Evolutionary conservation across 1,140 invertebrate genomes (phyloP).

Genomic region (Drosophila kepulauana): DNA sequence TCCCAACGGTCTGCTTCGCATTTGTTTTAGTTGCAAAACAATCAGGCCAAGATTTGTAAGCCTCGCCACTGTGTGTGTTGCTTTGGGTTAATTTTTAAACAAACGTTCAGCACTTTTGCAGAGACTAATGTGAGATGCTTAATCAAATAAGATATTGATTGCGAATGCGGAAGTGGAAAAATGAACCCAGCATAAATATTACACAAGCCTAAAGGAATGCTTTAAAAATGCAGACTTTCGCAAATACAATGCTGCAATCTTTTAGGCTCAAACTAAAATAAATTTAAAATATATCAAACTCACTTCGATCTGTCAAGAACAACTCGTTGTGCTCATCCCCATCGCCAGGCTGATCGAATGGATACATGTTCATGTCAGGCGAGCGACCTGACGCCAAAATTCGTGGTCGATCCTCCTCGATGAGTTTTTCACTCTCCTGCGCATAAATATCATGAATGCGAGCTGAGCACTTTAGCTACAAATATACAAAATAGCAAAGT

Average conservation of each 20-base stretch:
- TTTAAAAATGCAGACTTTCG: background rate
- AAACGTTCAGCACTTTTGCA: constrained; percentile 51
- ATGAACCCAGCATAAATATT: background rate
- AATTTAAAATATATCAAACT: constrained; percentile 40
- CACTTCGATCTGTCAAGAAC: constrained; percentile 74
- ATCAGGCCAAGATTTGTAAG: constrained; percentile 68
- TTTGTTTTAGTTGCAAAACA: constrained; percentile 77
- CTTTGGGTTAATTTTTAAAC: constrained; percentile 69
- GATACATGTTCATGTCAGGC: constrained; percentile 81
- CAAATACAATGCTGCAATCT: background rate
- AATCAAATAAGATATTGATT: constrained; percentile 77
- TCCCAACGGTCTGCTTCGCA: constrained; percentile 52
- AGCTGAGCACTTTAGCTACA: constrained; percentile 78
- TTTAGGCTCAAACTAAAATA: background rate
- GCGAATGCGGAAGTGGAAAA: background rate
- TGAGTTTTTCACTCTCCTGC: constrained; percentile 76
- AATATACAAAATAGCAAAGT: background rate
- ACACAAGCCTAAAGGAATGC: background rate
- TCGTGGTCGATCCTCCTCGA: constrained; percentile 82
- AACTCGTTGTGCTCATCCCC: constrained; percentile 75
- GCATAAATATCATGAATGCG: constrained; percentile 82
- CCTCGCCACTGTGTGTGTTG: constrained; percentile 26
- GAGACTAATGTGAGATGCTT: constrained; percentile 61
- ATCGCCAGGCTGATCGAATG: constrained; percentile 73
- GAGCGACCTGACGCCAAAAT: constrained; percentile 82